Evolutionary conservation across 2,888 invertebrate species (phyloP).

Genomic region (Capitulum mitella): DNA sequence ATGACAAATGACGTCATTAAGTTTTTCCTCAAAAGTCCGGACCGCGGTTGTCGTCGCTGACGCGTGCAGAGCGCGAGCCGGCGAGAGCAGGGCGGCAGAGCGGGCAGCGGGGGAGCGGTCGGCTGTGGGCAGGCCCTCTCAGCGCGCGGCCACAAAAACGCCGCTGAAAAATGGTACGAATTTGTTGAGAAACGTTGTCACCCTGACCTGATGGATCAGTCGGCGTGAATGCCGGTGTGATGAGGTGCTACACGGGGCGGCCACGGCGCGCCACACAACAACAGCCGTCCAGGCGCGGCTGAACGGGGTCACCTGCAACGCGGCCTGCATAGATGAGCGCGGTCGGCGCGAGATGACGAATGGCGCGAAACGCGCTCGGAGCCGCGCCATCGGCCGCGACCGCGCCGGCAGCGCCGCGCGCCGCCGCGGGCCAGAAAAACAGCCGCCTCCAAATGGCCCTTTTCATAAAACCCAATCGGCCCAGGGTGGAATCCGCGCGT

Average conservation of each 20-base stretch:
- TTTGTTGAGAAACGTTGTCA: neutral
- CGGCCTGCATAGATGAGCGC: neutral
- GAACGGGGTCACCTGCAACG: neutral
- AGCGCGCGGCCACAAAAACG: neutral
- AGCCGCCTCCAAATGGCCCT: neutral
- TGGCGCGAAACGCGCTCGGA: neutral
- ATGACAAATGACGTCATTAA: constrained; percentile 21
- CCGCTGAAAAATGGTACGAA: neutral
- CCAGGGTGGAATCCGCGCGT: neutral
- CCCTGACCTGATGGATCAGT: neutral
- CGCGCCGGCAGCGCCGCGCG: neutral
- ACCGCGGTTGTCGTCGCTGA: neutral
- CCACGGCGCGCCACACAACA: neutral
- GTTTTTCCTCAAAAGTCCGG: neutral
- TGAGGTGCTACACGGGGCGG: neutral
- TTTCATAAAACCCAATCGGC: constrained; percentile 9
- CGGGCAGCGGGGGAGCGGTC: neutral
- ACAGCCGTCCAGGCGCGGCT: neutral
- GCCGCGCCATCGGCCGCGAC: neutral
- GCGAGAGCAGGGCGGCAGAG: neutral
- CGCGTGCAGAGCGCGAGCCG: neutral
- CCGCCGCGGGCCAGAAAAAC: neutral
- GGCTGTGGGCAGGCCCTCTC: neutral
- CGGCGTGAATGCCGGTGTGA: neutral
- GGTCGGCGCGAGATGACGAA: no score